A percentile compares a stretch with the other conserved stretches of the same genome.
Evolutionary conservation across 2,888 invertebrate species (phyloP).

Genomic region (Torymus aiolomorphi): DNA sequence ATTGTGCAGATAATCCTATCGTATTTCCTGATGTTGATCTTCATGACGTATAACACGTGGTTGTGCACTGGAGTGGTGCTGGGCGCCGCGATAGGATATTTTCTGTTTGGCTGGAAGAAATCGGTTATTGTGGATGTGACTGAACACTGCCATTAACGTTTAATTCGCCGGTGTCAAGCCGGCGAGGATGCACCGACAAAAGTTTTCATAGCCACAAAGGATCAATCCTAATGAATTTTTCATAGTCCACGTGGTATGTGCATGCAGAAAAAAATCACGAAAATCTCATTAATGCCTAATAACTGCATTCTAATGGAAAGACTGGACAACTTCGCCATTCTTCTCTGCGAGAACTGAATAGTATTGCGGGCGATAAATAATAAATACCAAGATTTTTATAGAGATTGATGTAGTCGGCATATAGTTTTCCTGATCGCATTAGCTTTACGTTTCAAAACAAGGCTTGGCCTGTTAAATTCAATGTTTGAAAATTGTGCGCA

Average conservation of each 20-base stretch:
- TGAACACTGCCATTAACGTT: conserved; percentile 91
- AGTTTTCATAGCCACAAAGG: not conserved
- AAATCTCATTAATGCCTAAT: conserved; percentile 6
- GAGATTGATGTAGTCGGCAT: too few relatives aligned
- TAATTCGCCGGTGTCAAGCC: conserved; percentile 36
- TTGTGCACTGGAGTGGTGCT: conserved; percentile 91
- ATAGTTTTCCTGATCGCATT: too few relatives aligned
- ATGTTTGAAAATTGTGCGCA: too few relatives aligned
- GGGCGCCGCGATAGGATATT: conserved; percentile 94
- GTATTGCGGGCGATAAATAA: too few relatives aligned
- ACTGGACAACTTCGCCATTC: conserved; percentile 10
- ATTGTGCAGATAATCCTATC: conserved; percentile 92
- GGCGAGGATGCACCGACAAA: conserved; percentile 5
- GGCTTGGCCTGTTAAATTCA: too few relatives aligned
- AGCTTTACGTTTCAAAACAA: too few relatives aligned
- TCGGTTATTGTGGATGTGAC: conserved; percentile 95
- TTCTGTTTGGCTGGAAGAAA: conserved; percentile 96
- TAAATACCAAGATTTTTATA: too few relatives aligned
- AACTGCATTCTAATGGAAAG: not conserved
- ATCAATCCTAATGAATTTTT: not conserved
- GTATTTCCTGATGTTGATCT: conserved; percentile 96
- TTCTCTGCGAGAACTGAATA: too few relatives aligned
- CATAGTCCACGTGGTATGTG: not conserved
- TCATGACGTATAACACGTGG: conserved; percentile 98
- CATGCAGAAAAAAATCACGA: conserved; percentile 3